phyloP scores from a whole-genome alignment of 2,888 invertebrate species.

The Busseola fusca region DNA sequence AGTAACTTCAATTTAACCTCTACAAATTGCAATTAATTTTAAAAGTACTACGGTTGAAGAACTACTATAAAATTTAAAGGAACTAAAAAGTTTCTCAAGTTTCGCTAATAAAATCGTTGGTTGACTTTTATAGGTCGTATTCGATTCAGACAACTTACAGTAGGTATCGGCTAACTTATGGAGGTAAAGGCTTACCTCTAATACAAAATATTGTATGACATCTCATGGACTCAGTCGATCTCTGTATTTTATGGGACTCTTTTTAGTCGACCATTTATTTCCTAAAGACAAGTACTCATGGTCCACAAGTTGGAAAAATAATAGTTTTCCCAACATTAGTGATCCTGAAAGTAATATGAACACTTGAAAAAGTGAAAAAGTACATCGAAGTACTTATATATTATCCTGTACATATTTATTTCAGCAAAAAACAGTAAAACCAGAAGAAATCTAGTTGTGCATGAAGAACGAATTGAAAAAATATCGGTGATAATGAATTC shows the following conservation, averaged over 20 bases:
- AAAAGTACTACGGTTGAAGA: slow-evolving; percentile 8
- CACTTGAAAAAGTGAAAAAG: no score
- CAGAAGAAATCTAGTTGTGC: background rate
- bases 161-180: no score
- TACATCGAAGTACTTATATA: no score
- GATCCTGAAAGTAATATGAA: no score
- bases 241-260: slow-evolving; percentile 18
- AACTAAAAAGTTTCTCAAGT: slow-evolving; percentile 22
- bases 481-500: background rate
- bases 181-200: slow-evolving; percentile 36
- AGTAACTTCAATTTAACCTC: no score
- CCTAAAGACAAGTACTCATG: no score
- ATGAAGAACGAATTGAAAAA: background rate
- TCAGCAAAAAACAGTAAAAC: no score
- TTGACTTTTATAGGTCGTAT: slow-evolving; percentile 46
- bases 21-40: slow-evolving; percentile 10
- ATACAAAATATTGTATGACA: slow-evolving; percentile 49
- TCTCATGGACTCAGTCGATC: slow-evolving; percentile 33
- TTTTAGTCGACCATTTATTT: slow-evolving; percentile 21
- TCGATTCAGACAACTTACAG: slow-evolving; percentile 36
- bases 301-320: no score
- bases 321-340: no score
- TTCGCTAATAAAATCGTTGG: slow-evolving; percentile 39
- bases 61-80: slow-evolving; percentile 31
- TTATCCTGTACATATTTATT: no score